A percentile compares a stretch with the other conserved stretches of the same genome.
phyloP scores from a whole-genome alignment of 2,888 invertebrate species.

The Scrobipalpa costella region DNA sequence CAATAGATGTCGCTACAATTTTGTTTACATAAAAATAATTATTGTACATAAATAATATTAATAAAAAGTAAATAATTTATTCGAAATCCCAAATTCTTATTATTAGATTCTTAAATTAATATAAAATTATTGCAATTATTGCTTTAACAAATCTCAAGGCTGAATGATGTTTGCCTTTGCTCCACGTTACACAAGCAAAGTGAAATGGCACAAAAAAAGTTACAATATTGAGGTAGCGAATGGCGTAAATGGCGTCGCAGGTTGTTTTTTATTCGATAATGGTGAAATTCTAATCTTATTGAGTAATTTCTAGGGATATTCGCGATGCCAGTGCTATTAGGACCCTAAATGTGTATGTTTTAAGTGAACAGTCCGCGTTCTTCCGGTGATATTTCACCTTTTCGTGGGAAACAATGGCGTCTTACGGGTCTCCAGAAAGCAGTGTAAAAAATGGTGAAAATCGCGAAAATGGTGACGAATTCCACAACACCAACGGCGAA shows the following conservation, averaged over 20 bases:
- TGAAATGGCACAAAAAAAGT: constrained; percentile 52
- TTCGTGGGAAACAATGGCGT: constrained; percentile 76
- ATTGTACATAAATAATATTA: too few species aligned
- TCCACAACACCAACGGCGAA: constrained; percentile 56
- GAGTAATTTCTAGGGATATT: constrained; percentile 49
- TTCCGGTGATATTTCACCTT: constrained; percentile 51
- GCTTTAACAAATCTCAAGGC: constrained; percentile 32
- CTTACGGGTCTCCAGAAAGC: constrained; percentile 70
- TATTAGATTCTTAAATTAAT: neutral
- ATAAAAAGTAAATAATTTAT: too few species aligned
- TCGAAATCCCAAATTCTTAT: neutral
- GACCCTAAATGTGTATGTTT: constrained; percentile 50
- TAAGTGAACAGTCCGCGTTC: constrained; percentile 1
- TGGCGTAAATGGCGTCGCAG: constrained; percentile 78
- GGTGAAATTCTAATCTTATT: constrained; percentile 66
- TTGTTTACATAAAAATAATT: neutral
- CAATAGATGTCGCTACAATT: neutral
- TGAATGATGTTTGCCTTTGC: constrained; percentile 44
- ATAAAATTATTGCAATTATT: neutral
- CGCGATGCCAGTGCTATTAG: constrained; percentile 49
- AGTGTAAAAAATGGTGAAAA: constrained; percentile 74
- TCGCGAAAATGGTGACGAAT: constrained; percentile 58
- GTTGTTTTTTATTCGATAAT: constrained; percentile 75
- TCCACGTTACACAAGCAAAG: constrained; percentile 40
- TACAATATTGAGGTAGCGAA: constrained; percentile 42